Percentiles rank a stretch among this genome's conserved stretches.
These are phyloP conservation scores for Drosophila kurseongensis DNA, from an alignment of 1,140 invertebrate genomes.

Conservation along the genomic window DNA sequence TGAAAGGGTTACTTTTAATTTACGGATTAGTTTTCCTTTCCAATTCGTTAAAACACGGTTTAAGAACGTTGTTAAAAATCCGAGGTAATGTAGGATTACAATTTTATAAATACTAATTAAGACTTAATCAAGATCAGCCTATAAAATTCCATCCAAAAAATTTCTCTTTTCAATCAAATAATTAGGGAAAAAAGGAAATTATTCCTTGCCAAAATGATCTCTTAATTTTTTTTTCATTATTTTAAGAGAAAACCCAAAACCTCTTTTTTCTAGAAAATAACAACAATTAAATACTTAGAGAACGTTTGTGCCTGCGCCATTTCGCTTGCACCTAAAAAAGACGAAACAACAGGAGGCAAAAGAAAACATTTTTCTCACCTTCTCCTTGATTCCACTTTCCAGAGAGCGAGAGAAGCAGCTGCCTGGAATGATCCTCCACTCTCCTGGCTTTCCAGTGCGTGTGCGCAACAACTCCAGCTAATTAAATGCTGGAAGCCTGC, in stretches of 20 bases:
- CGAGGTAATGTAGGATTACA: no score
- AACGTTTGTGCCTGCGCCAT: no score
- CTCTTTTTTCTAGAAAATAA: no score
- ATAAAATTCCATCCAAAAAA: no score
- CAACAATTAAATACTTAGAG: background rate
- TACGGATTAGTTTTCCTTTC: no score
- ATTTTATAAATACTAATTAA: no score
- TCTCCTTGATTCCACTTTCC: background rate
- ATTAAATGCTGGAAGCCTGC: slow-evolving; percentile 16
- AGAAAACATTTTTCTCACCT: slow-evolving; percentile 23
- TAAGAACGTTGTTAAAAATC: no score
- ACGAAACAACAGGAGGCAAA: background rate
- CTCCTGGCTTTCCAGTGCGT: slow-evolving; percentile 30
- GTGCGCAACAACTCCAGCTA: slow-evolving; percentile 35
- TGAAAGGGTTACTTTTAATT: no score
- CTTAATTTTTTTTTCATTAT: background rate
- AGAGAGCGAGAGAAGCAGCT: slow-evolving; percentile 31
- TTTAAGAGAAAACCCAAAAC: no score
- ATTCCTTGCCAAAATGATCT: background rate
- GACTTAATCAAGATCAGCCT: no score
- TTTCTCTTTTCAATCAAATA: background rate
- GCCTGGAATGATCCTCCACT: slow-evolving; percentile 38
- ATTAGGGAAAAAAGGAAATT: background rate
- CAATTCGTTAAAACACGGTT: no score
- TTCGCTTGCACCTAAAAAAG: no score